Evolutionary conservation across 2,113 vertebrate species (phyloP), one percentile per base, ranked within the genome.

Genomic region (Rhegmatorhina hoffmannsi): DNA sequence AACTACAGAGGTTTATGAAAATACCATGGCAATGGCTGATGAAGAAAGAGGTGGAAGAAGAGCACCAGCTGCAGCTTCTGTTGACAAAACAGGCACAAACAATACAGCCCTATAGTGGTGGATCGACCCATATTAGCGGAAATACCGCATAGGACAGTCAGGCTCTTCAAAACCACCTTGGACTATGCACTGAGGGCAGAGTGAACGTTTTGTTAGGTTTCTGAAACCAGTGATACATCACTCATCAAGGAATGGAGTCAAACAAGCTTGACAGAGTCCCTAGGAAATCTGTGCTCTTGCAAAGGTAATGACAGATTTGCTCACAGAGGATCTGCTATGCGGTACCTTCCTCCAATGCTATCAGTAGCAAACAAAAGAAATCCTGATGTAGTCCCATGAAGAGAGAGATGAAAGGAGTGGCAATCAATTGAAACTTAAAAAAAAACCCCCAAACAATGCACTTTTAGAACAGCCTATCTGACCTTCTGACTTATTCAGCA

Each of bases 1-100:
- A 77, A 96, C 90, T 17, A 74, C 98, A 56, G 98, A 98, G 95
- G 97, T 97, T 95, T 98, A 98, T 23, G 98, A 99, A 36, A 99
- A 99, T 63, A 95, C 97, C 25, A 85, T 96, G 6, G 98, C 97
- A 2, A 90, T 98, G 96, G 89, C 88, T 64, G 96, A 70, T 33
- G 97, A 98, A 75, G 76, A 84, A 58, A 95, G 93, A 63, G 81
- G 62, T 11, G 83, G 79, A 84, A 72, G 62, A 83, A 95, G 92
- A 53, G 58, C 87, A 50, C 83, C 63, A 21, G 21, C 47, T 21
- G 70, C 55, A 9, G 73, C 72, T 33, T 84, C 52, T 60, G 72
- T 66, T 55, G 62, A 96, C 11, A 94, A 94, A 89, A 64, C 74
- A 24, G n/a, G 68, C 56, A 93, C 91, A 60, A 94, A 75, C 60